These are phyloP conservation scores for Anastrepha obliqua DNA, from an alignment of 1,140 invertebrate genomes.

Conservation along the genomic window DNA sequence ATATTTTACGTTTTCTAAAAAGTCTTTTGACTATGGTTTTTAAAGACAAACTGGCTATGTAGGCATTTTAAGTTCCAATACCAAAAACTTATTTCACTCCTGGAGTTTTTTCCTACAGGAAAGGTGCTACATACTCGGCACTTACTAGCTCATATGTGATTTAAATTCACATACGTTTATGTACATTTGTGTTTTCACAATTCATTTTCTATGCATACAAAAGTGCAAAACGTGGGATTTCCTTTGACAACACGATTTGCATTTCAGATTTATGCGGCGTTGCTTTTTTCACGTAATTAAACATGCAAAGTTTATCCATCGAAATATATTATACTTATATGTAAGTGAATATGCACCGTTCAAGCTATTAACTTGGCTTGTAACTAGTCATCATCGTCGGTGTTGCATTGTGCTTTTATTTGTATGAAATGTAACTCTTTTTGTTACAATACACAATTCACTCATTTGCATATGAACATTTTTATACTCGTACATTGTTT, in stretches of 20 bases:
- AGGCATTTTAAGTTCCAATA: too few species aligned
- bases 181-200: not conserved
- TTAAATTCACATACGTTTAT: not conserved
- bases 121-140: too few species aligned
- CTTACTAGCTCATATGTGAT: too few species aligned
- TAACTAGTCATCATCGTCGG: not conserved
- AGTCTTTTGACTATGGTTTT: too few species aligned
- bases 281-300: constrained; percentile 49
- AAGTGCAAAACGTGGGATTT: constrained; percentile 38
- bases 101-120: too few species aligned
- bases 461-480: constrained; percentile 7
- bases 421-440: not conserved
- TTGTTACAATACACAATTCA: constrained; percentile 33
- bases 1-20: too few species aligned
- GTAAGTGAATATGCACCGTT: not conserved
- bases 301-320: not conserved
- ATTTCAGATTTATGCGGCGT: constrained; percentile 35
- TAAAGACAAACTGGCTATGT: too few species aligned
- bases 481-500: not conserved
- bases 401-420: not conserved
- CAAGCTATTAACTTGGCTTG: not conserved
- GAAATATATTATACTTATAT: not conserved
- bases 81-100: too few species aligned
- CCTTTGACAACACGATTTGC: constrained; percentile 36
- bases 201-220: constrained; percentile 9